Conservation (phyloP, 2,113 vertebrate species). For the Nanorana parkeri region DNA sequence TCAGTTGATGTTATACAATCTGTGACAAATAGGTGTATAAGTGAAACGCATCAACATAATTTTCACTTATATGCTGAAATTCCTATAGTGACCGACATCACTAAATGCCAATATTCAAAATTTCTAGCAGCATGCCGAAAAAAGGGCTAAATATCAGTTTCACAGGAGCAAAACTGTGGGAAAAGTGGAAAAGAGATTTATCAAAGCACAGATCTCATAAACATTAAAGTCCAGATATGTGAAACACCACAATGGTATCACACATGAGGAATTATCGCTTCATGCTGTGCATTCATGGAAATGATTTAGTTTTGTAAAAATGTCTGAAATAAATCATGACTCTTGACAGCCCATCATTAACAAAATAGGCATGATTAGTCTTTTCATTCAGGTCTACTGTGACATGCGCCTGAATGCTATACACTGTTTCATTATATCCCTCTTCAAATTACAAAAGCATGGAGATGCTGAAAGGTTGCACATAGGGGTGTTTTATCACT, state of each 20-base stretch:
- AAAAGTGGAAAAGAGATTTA: constrained; percentile 20
- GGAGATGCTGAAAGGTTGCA: too few relatives aligned
- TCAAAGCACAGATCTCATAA: not conserved
- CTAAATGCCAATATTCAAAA: not conserved
- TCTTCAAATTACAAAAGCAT: too few relatives aligned
- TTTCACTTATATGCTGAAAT: not conserved
- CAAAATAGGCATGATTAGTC: not conserved
- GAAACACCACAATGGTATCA: constrained; percentile 22
- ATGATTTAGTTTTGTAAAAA: not conserved
- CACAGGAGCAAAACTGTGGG: constrained; percentile 18
- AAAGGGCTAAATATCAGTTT: not conserved
- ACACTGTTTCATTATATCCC: too few relatives aligned
- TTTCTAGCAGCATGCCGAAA: not conserved
- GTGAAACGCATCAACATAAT: not conserved
- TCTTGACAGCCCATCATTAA: constrained; percentile 6
- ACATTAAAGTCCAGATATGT: constrained; percentile 15
- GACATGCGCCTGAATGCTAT: not conserved
- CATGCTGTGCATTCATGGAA: constrained; percentile 22
- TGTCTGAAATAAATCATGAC: constrained; percentile 30
- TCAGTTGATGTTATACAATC: too few relatives aligned
- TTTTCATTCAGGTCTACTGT: not conserved
- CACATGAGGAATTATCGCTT: constrained; percentile 27
- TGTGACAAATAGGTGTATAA: too few relatives aligned
- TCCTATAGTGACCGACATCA: not conserved
- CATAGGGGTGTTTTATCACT: too few relatives aligned